Conservation (phyloP, 1,140 invertebrate species). For the Steinernema feltiae region DNA sequence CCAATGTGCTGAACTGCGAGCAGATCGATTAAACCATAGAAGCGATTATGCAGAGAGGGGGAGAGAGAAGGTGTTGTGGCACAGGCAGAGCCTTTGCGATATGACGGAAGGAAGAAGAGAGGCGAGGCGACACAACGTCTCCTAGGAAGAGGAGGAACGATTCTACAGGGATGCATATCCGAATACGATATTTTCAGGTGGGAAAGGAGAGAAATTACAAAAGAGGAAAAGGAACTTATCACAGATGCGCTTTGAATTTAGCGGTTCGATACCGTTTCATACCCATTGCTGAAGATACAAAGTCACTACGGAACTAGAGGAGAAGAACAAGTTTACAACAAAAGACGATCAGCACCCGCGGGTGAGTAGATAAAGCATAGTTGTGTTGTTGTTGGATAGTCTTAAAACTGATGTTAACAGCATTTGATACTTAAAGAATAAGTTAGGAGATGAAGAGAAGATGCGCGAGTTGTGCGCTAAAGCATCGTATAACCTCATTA, state of each 20-base stretch:
- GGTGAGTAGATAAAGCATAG: not conserved
- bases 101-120: not conserved
- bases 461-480: not conserved
- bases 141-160: not conserved
- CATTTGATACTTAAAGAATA: not conserved
- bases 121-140: not conserved
- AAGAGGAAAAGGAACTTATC: slow-evolving; percentile 5
- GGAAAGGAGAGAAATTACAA: not conserved
- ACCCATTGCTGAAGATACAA: not conserved
- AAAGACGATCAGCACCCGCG: not conserved
- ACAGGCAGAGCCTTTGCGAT: not conserved
- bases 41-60: not conserved
- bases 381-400: not conserved
- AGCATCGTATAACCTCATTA: not conserved
- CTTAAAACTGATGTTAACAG: not conserved
- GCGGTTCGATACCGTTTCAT: not conserved
- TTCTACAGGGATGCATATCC: not conserved
- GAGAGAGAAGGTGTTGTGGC: not conserved
- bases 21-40: not conserved
- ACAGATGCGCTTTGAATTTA: slow-evolving; percentile 4
- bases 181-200: not conserved
- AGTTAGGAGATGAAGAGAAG: not conserved
- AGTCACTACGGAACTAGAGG: not conserved
- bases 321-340: too few relatives aligned
- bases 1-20: not conserved